Evolutionary conservation across 1,140 invertebrate genomes (phyloP).

Genomic region (Aethina tumida): DNA sequence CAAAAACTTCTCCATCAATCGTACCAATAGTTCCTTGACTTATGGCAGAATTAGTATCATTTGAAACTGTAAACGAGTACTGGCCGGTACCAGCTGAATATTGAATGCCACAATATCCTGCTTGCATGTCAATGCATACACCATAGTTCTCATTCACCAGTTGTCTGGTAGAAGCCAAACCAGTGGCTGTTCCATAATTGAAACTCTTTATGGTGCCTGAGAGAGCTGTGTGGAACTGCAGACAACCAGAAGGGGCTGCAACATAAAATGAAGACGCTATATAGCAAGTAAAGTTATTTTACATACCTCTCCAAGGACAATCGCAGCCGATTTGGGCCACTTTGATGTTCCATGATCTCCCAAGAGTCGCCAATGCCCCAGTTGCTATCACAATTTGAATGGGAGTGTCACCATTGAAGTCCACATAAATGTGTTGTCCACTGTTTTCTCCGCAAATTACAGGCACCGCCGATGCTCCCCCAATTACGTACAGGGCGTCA

Average conservation of each 20-base stretch:
- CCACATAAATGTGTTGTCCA: constrained; percentile 71
- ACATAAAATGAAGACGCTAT: constrained; percentile 1
- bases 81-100: constrained; percentile 46
- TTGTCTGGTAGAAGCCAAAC: constrained; percentile 49
- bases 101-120: constrained; percentile 55
- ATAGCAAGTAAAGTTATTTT: neutral
- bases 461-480: constrained; percentile 50
- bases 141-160: constrained; percentile 66
- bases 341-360: constrained; percentile 66
- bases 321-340: constrained; percentile 64
- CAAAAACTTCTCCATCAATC: constrained; percentile 45
- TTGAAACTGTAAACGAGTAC: constrained; percentile 60
- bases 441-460: constrained; percentile 75
- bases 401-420: constrained; percentile 57
- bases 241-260: constrained; percentile 49
- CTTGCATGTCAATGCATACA: constrained; percentile 56
- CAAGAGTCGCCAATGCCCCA: constrained; percentile 37
- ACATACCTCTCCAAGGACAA: constrained; percentile 49
- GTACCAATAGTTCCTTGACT: constrained; percentile 42
- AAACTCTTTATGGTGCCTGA: constrained; percentile 65
- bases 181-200: constrained; percentile 52
- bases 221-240: constrained; percentile 60
- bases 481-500: constrained; percentile 61
- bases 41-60: constrained; percentile 35
- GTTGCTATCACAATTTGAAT: constrained; percentile 61